Evolutionary conservation across 2,797 vertebrate species (phyloP).

Genomic region (Amblyopsis hoosieri): DNA sequence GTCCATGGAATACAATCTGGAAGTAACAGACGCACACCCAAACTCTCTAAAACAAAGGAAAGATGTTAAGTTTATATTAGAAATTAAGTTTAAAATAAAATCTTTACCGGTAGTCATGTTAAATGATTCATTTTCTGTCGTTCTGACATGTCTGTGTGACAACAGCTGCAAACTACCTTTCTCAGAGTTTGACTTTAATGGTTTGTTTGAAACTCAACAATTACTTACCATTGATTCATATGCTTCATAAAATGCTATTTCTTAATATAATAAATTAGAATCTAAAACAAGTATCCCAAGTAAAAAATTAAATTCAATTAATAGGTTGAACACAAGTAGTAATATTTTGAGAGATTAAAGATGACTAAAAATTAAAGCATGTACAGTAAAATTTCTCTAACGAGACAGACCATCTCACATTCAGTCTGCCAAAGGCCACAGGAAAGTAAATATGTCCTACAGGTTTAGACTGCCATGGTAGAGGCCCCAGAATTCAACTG

Average conservation of each 20-base stretch:
- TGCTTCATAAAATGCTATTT: slow-evolving; percentile 52
- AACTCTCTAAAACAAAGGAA: slow-evolving; percentile 47
- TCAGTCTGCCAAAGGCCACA: slow-evolving; percentile 61
- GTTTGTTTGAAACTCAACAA: background rate
- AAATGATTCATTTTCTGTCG: too few species aligned
- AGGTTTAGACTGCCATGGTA: slow-evolving; percentile 4
- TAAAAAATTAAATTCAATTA: slow-evolving; percentile 36
- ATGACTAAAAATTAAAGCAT: slow-evolving; percentile 26
- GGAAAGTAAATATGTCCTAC: slow-evolving; percentile 32
- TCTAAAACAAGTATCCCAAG: slow-evolving; percentile 38
- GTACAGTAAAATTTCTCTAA: slow-evolving; percentile 30
- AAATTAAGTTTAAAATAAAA: slow-evolving; percentile 47
- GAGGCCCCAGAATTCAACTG: slow-evolving; percentile 41
- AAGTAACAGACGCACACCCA: slow-evolving; percentile 63
- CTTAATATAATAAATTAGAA: slow-evolving; percentile 41
- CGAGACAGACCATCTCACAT: slow-evolving; percentile 50
- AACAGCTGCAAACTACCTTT: too few species aligned
- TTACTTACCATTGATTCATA: slow-evolving; percentile 22
- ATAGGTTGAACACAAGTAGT: slow-evolving; percentile 35
- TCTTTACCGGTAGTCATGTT: too few species aligned
- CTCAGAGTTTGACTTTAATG: too few species aligned
- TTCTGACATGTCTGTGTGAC: too few species aligned
- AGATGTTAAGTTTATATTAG: slow-evolving; percentile 46
- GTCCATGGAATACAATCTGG: slow-evolving; percentile 77
- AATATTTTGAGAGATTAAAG: slow-evolving; percentile 26